Conservation (phyloP, 2,113 vertebrate genomes). For the Prietella phreatophila region DNA sequence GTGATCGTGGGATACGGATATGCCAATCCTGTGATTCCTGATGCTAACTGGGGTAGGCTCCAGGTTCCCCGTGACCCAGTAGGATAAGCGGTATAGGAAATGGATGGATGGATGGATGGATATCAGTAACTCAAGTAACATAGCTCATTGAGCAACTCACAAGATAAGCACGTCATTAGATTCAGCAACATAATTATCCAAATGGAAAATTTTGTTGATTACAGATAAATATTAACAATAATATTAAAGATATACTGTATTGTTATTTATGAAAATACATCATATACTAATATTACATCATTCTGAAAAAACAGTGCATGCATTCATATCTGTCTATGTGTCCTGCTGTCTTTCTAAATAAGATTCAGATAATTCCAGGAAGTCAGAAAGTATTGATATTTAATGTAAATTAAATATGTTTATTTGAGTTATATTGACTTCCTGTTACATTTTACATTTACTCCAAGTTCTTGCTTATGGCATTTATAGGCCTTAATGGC, state of each 20-base stretch:
- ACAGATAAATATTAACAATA: too few species aligned
- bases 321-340: too few species aligned
- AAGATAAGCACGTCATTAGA: not conserved
- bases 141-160: not conserved
- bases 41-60: too few species aligned
- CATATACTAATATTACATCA: not conserved
- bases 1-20: too few species aligned
- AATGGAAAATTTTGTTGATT: not conserved
- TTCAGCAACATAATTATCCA: not conserved
- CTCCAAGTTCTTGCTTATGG: not conserved
- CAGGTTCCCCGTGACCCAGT: too few species aligned
- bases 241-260: not conserved
- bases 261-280: not conserved
- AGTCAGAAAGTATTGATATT: not conserved
- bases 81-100: too few species aligned
- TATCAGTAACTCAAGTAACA: not conserved
- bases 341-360: not conserved
- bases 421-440: constrained; percentile 7
- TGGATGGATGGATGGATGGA: too few species aligned
- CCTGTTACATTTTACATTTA: constrained; percentile 5
- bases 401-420: not conserved
- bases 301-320: not conserved
- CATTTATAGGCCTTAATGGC: constrained; percentile 16
- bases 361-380: not conserved
- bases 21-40: too few species aligned